A percentile compares a stretch with the other conserved stretches of the same genome.
Evolutionary conservation across 2,888 invertebrate species (phyloP).

Genomic region (Microctonus hyperodae): DNA sequence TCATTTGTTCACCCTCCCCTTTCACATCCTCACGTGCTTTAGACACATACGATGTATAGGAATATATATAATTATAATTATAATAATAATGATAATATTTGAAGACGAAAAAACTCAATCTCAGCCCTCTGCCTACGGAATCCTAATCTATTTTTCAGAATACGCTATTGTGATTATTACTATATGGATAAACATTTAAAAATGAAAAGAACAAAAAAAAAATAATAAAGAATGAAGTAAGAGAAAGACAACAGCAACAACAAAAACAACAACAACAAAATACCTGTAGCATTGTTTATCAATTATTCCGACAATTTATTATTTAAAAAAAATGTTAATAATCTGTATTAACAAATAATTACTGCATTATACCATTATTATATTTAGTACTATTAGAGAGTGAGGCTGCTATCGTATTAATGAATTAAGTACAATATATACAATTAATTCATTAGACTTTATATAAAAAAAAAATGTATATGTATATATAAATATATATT

Average conservation of each 20-base stretch:
- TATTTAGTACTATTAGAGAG: conserved; percentile 63
- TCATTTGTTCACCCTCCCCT: conserved; percentile 17
- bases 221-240: conserved; percentile 36
- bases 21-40: conserved; percentile 10
- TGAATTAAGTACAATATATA: conserved; percentile 63
- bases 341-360: conserved; percentile 59
- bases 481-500: conserved; percentile 55
- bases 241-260: conserved; percentile 41
- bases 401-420: conserved; percentile 63
- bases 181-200: conserved; percentile 54
- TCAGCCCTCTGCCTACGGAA: conserved; percentile 59
- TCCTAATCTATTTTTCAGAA: conserved; percentile 63
- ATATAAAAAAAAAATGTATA: conserved; percentile 46
- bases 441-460: conserved; percentile 62
- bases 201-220: conserved; percentile 16
- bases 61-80: not conserved
- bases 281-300: conserved; percentile 53
- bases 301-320: conserved; percentile 54
- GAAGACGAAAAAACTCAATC: conserved; percentile 37
- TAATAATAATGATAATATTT: not conserved
- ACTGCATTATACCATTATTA: conserved; percentile 62
- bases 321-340: conserved; percentile 55
- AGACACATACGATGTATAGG: conserved; percentile 13
- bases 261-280: conserved; percentile 30
- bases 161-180: conserved; percentile 63